Evolutionary conservation across 1,140 invertebrate genomes (phyloP), one percentile per base, ranked within the genome.

Genomic region (Hetaerina americana): DNA sequence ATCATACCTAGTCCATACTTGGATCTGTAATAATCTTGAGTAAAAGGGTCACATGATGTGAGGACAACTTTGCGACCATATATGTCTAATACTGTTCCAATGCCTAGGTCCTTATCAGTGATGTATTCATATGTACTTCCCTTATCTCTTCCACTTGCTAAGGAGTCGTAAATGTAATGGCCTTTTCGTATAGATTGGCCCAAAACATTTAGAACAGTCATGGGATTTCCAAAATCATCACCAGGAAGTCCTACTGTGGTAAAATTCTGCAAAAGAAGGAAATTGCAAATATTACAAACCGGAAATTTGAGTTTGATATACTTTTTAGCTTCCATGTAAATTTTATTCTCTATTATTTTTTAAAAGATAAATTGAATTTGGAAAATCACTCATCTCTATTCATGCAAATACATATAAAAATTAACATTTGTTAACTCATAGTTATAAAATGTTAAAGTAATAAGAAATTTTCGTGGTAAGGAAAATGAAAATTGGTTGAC

Each of bases 1-100:
- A n/a, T 18, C 67, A 5, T 28, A 68, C 67, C 67, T 2, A 25
- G 18, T 18, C 67, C 67, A 28, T 68, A 72, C 72, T 83, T 87
- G 29, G 86, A 86, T 74, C 88, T 86, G 79, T 95, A 97, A 82
- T 93, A 97, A 66, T 92, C 87, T 78, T 90, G 92, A 0, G 94
- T 97, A 76, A 92, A 95, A 22, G 85, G 82, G 81, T 97, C 95
- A 74, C 93, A 92, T 78, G 95, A 89, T 0, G 88, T 92, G 0
- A 97, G 81, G 0, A 94, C 83, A 26, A 97, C 86, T 66, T 87
- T 86, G 67, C 94, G 83, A 6, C 93, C 93, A 75, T 88, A 95
- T 22, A 94, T 87, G 74, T 90, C 89, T 0, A 97, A 79, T 0
- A 88, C 84, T 0, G 89, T 87, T 0, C 94, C 94, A 75, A 97